Evolutionary conservation across 2,797 vertebrate species (phyloP).

Genomic region (Semotilus atromaculatus): DNA sequence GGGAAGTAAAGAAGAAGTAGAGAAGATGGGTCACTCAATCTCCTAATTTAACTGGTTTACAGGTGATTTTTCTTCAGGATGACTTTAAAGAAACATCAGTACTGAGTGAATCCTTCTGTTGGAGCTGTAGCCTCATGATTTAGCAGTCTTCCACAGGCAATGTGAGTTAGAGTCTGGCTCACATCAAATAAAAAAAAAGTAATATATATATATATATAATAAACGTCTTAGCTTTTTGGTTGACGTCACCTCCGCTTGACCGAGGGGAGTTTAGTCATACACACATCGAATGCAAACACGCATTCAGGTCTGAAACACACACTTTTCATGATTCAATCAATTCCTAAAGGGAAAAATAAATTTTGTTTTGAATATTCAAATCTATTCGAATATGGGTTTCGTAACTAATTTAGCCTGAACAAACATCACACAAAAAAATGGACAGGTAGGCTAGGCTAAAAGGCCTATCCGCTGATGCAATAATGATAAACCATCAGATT

Average conservation of each 20-base stretch:
- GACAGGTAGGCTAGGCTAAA: background rate
- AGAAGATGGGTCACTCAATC: background rate
- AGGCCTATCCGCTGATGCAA: background rate
- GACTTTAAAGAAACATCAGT: background rate
- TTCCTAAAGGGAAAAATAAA: background rate
- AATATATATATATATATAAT: no score
- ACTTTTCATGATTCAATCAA: background rate
- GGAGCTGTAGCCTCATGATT: background rate
- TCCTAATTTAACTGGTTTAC: background rate
- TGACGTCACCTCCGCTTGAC: background rate
- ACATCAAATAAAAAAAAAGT: background rate
- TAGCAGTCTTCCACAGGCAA: background rate
- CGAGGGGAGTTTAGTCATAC: background rate
- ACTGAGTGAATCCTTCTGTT: background rate
- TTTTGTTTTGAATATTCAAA: background rate
- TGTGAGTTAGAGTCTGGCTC: background rate
- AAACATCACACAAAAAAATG: background rate
- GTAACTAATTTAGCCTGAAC: background rate
- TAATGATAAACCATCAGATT: background rate
- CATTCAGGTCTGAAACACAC: background rate
- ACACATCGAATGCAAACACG: background rate
- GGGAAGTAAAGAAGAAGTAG: background rate
- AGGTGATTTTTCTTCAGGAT: background rate
- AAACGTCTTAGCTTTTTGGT: no score
- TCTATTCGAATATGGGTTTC: no score